Evolutionary conservation across 30 jellyfish, hydroid and myxozoan genomes (phyloP), one percentile per base, ranked within the genome.

Genomic region (Chironex yamaguchii): DNA sequence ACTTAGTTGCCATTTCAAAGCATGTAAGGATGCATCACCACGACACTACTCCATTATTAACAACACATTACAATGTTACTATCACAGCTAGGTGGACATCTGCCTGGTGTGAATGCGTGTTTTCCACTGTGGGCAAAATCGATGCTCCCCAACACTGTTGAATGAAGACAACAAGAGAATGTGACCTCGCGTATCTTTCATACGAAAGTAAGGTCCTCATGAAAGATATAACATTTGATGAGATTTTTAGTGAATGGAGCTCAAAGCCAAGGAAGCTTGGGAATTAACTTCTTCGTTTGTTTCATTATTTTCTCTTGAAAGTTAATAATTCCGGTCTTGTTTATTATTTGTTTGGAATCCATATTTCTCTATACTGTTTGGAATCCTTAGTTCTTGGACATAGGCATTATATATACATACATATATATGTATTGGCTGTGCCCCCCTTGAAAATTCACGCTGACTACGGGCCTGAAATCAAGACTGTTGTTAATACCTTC

Each of bases 51-150:
- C 9, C 9, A 21, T 21, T 11, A 31, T 26, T 54, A 54, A 54
- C 72, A 54, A 54, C 72, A 54, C 24, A 17, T 54, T 54, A 21
- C 72, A 54, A 54, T 54, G 72, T 54, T 54, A 21, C 72, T 54
- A 54, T 54, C 72, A 54, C 72, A 54, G 72, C 72, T 54, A 31
- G 72, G 72, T 54, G 72, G 72, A 54, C 72, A 54, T 54, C 72
- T 54, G 72, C 72, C 9, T 17, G 72, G 9, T 54, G 72, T 21
- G n/a, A n/a, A n/a, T n/a, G n/a, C n/a, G n/a, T n/a, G n/a, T 54
- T 54, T 54, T 21, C 25, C 72, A 54, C 72, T 54, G 4, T 4
- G 72, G 72, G 72, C 72, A 54, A 54, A 54, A 4, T 54, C 24
- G 24, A 54, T 54, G 9, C 72, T 54, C 72, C 25, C 72, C 72